Evolutionary conservation across 2,888 invertebrate genomes (phyloP).

Genomic region (Athalia circularis): DNA sequence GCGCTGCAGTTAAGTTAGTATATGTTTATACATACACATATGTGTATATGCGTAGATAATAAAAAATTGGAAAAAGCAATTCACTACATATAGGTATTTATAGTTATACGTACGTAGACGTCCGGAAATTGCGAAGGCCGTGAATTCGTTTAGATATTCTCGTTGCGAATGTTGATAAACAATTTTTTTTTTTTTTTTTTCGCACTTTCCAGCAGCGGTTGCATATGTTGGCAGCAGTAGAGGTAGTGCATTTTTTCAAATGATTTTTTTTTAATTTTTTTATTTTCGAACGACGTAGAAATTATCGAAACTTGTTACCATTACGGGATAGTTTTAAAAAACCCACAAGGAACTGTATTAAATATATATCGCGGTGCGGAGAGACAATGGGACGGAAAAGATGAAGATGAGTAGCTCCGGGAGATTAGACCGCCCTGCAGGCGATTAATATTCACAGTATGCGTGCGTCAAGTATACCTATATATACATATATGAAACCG

Average conservation of each 20-base stretch:
- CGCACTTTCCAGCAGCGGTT: background rate
- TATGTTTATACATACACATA: background rate
- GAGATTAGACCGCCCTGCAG: constrained; percentile 66
- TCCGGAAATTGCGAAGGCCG: constrained; percentile 35
- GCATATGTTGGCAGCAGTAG: background rate
- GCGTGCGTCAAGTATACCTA: constrained; percentile 48
- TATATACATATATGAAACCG: constrained; percentile 51
- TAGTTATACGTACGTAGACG: background rate
- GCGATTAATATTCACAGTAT: constrained; percentile 65
- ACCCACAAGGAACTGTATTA: too few species aligned
- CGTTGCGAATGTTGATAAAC: background rate
- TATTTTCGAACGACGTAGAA: background rate
- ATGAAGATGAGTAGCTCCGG: constrained; percentile 15
- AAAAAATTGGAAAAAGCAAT: background rate
- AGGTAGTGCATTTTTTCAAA: too few species aligned
- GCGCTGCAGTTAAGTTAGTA: background rate
- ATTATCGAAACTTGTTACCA: background rate
- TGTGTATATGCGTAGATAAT: background rate
- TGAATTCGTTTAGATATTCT: background rate
- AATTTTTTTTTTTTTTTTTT: background rate
- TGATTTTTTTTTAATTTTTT: background rate
- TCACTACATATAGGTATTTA: background rate
- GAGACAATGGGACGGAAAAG: constrained; percentile 13
- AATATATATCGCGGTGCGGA: background rate
- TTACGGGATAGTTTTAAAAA: background rate